Conservation (phyloP, 2,113 vertebrate species). For the Phalacrocorax brasilianus region DNA sequence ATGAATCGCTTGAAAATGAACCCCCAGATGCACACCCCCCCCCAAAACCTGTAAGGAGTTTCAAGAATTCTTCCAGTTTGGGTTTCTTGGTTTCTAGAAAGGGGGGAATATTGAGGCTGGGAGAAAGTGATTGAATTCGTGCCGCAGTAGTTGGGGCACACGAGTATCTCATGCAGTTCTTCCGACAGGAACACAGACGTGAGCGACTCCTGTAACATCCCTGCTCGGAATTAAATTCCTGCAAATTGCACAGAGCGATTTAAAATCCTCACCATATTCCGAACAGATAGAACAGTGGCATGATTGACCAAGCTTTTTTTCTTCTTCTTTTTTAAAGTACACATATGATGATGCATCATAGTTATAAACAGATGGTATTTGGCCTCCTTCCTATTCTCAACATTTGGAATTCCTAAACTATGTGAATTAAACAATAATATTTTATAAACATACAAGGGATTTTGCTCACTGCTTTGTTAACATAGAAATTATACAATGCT, state of each 20-base stretch:
- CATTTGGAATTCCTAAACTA: constrained; percentile 90
- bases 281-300: constrained; percentile 78
- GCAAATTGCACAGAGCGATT: constrained; percentile 48
- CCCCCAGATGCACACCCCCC: neutral
- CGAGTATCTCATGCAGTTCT: constrained; percentile 60
- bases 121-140: constrained; percentile 54
- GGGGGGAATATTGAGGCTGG: constrained; percentile 42
- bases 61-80: constrained; percentile 17
- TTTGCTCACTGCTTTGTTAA: constrained; percentile 89
- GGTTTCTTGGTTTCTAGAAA: constrained; percentile 25
- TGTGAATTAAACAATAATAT: constrained; percentile 90
- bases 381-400: constrained; percentile 89
- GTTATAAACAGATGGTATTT: constrained; percentile 90
- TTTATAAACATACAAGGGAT: constrained; percentile 90
- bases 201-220: constrained; percentile 57
- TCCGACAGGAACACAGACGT: constrained; percentile 35
- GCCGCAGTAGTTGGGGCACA: constrained; percentile 49
- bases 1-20: neutral
- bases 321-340: constrained; percentile 77
- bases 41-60: neutral
- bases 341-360: constrained; percentile 85
- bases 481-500: constrained; percentile 89
- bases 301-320: constrained; percentile 79
- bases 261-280: constrained; percentile 73
- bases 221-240: constrained; percentile 56